Evolutionary conservation across 2,113 vertebrate genomes (phyloP).

Genomic region (Hemichromis elongatus): DNA sequence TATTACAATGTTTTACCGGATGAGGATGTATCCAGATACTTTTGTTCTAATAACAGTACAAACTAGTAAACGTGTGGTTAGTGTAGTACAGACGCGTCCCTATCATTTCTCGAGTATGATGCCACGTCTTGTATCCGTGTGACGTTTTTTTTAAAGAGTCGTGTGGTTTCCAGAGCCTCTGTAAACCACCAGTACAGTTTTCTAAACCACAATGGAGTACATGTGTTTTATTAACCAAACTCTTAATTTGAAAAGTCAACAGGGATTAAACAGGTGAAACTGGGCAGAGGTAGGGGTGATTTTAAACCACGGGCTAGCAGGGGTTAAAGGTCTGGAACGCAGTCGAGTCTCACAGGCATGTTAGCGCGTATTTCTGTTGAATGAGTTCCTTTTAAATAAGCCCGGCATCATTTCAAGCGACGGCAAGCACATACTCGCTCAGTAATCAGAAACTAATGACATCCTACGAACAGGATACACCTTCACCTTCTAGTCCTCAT

Average conservation of each 20-base stretch:
- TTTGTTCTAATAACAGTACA: background rate
- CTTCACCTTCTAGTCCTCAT: background rate
- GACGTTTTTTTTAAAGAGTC: background rate
- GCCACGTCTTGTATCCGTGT: background rate
- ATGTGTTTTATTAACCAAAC: background rate
- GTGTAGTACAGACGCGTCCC: background rate
- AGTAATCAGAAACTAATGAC: background rate
- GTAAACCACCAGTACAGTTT: background rate
- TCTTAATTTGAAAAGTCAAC: background rate
- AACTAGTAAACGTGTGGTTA: background rate
- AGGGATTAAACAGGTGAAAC: background rate
- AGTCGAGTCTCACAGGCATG: background rate
- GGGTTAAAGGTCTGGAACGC: background rate
- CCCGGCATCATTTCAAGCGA: accelerated
- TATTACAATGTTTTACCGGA: background rate
- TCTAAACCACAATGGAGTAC: background rate
- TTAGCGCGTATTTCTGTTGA: background rate
- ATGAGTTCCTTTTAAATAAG: background rate
- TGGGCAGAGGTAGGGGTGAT: background rate
- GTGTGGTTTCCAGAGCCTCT: background rate
- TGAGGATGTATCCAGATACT: background rate
- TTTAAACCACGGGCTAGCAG: background rate
- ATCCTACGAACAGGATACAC: background rate
- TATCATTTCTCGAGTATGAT: accelerated
- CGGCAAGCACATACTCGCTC: background rate